Percentiles rank a stretch among this genome's conserved stretches.
Evolutionary conservation across 2,888 invertebrate species (phyloP).

Genomic region (Patella pellucida): DNA sequence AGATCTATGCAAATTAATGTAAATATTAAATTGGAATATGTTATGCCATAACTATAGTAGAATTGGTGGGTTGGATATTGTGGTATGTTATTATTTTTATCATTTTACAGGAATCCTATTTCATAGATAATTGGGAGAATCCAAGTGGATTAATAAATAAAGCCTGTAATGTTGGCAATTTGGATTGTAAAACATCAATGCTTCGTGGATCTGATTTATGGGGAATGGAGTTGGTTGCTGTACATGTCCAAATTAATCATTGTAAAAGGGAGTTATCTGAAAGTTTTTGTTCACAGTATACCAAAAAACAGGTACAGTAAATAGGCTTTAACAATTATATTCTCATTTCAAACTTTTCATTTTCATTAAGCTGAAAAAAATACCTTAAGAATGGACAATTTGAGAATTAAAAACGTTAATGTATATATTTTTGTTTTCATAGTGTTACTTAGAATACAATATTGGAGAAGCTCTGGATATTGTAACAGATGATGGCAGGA

Average conservation of each 20-base stretch:
- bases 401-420: no score
- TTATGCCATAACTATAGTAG: no score
- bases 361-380: not conserved
- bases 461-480: not conserved
- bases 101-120: slow-evolving; percentile 12
- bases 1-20: no score
- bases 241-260: not conserved
- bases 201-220: slow-evolving; percentile 7
- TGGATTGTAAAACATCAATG: not conserved
- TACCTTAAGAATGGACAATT: no score
- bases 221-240: not conserved
- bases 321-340: not conserved
- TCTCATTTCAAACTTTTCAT: not conserved
- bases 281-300: not conserved
- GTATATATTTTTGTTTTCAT: not conserved
- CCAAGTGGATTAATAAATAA: not conserved
- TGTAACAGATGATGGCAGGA: not conserved
- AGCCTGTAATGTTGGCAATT: slow-evolving; percentile 1
- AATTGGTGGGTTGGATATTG: no score
- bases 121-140: slow-evolving; percentile 2
- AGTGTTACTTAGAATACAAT: slow-evolving; percentile 6
- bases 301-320: not conserved
- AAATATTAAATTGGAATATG: no score
- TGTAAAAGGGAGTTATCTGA: not conserved
- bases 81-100: no score